These are phyloP conservation scores for Sinotaia quadrata DNA, from an alignment of 2,888 invertebrate species.

Conservation along the genomic window DNA sequence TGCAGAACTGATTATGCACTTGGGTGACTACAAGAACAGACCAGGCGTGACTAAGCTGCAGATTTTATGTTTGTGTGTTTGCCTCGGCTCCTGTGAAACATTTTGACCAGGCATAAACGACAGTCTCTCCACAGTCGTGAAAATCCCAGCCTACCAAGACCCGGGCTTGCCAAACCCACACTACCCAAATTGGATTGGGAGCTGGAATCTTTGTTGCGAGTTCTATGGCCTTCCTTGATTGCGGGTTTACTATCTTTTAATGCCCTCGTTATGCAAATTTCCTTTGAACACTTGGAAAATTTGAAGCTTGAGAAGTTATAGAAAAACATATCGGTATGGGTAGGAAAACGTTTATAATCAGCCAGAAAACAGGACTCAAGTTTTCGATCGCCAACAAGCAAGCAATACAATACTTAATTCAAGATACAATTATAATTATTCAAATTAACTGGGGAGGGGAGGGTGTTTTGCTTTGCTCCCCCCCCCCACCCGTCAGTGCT, in stretches of 20 bases:
- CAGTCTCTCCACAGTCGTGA: neutral
- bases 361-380: no score
- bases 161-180: neutral
- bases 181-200: slow-evolving; percentile 8
- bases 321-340: no score
- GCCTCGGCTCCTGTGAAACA: neutral
- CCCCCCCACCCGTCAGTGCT: no score
- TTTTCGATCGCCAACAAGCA: no score
- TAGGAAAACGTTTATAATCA: no score
- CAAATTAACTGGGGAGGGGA: no score
- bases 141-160: neutral
- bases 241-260: slow-evolving; percentile 1
- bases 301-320: no score
- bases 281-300: no score
- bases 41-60: slow-evolving; percentile 5
- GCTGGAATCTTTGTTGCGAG: slow-evolving; percentile 6
- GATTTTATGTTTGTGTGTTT: neutral
- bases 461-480: no score
- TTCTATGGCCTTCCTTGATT: neutral
- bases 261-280: slow-evolving; percentile 5
- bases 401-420: no score
- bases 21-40: neutral
- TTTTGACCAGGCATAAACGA: neutral
- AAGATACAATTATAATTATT: no score
- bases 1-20: neutral